phyloP scores from a whole-genome alignment of 2,888 invertebrate species.

The Caenorhabditis japonica region DNA sequence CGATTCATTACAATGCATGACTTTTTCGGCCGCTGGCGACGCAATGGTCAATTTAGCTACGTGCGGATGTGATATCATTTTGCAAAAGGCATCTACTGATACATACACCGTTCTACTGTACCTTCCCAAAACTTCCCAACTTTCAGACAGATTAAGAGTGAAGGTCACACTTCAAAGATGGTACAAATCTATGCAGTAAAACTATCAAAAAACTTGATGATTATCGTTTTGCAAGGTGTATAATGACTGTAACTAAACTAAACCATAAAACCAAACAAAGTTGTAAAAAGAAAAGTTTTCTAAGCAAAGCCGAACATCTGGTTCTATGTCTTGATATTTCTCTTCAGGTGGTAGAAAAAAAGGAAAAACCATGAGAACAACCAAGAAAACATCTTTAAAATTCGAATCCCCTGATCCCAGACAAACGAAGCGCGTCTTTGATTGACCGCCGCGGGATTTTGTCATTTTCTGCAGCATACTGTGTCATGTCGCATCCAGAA shows the following conservation, averaged over 20 bases:
- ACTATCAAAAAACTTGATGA: conserved; percentile 24
- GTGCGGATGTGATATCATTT: conserved; percentile 31
- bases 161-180: conserved; percentile 27
- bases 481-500: conserved; percentile 31
- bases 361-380: conserved; percentile 15
- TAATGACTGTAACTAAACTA: conserved; percentile 29
- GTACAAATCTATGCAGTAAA: conserved; percentile 37
- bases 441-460: conserved; percentile 27
- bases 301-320: too few species aligned
- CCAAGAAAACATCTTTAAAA: too few species aligned
- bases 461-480: conserved; percentile 13
- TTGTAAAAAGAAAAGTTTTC: too few species aligned
- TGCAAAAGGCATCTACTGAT: conserved; percentile 14
- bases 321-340: too few species aligned
- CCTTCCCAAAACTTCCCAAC: not conserved
- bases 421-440: conserved; percentile 34
- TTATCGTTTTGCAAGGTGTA: conserved; percentile 13
- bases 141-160: conserved; percentile 28
- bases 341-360: not conserved
- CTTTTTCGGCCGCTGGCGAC: too few species aligned
- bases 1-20: too few species aligned
- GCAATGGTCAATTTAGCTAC: conserved; percentile 4
- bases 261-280: too few species aligned
- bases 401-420: conserved; percentile 26
- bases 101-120: not conserved